Conservation (phyloP, 2,888 invertebrate species). For the Lumbricus terrestris region DNA sequence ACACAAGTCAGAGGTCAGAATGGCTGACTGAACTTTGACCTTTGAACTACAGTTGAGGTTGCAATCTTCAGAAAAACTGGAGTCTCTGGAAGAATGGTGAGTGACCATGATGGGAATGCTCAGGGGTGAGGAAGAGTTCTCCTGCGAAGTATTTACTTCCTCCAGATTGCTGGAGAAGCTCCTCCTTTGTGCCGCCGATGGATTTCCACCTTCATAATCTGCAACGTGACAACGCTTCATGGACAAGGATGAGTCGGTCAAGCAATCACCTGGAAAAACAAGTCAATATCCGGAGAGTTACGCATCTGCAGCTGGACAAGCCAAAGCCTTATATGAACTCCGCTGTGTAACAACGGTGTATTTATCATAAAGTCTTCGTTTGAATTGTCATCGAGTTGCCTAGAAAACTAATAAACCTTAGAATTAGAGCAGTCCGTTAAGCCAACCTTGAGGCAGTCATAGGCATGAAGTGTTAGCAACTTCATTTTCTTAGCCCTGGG, state of each 20-base stretch:
- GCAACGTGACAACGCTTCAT: neutral
- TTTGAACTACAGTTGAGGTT: neutral
- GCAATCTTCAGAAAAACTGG: neutral
- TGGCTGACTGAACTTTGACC: neutral
- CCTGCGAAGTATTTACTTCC: neutral
- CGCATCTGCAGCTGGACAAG: neutral
- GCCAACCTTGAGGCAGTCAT: no score
- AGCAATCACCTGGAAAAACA: neutral
- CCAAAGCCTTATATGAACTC: no score
- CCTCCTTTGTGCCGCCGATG: neutral
- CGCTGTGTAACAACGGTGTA: no score
- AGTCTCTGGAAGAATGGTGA: neutral
- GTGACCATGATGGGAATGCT: neutral
- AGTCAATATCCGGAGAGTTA: neutral
- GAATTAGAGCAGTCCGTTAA: no score
- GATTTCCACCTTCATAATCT: neutral
- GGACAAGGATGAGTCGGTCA: neutral
- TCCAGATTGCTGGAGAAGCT: neutral
- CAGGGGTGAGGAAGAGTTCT: neutral
- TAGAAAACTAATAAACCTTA: no score
- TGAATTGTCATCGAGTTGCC: no score
- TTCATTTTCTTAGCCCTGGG: no score
- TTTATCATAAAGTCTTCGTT: no score
- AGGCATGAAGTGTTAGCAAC: no score
- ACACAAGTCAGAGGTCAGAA: no score